These are phyloP conservation scores for Pogonocichla stellata DNA, from an alignment of 2,113 vertebrate genomes.

Conservation along the genomic window DNA sequence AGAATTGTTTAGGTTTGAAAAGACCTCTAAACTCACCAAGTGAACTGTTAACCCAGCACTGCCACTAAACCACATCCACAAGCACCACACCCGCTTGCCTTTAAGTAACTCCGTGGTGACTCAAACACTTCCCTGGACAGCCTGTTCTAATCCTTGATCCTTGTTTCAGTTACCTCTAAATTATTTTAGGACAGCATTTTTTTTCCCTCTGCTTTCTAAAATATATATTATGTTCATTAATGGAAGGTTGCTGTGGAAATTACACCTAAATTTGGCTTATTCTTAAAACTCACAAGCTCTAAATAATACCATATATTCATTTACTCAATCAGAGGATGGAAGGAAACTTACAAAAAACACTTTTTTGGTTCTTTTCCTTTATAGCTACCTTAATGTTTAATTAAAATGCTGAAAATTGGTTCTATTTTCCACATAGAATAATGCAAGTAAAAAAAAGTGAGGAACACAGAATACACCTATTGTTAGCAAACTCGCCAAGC, in stretches of 20 bases:
- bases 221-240: not conserved
- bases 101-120: not conserved
- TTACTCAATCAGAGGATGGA: not conserved
- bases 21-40: not conserved
- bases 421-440: not conserved
- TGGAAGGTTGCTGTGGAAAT: not conserved
- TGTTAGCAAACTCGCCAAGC: not conserved
- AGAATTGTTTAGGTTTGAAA: not conserved
- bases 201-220: not conserved
- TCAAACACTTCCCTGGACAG: not conserved
- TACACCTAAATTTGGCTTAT: not conserved
- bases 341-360: not conserved
- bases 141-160: not conserved
- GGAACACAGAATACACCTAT: not conserved
- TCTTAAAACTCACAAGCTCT: not conserved
- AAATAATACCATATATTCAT: not conserved
- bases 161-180: not conserved
- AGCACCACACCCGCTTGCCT: not conserved
- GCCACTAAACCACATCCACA: not conserved
- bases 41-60: not conserved
- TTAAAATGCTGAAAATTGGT: not conserved
- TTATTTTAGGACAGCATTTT: not conserved
- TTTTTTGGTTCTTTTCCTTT: not conserved
- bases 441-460: not conserved
- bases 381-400: not conserved